Percentiles rank a stretch among this genome's conserved stretches.
These are phyloP conservation scores for Sinhomidia bicolor DNA, from an alignment of 2,888 invertebrate species.

Conservation along the genomic window DNA sequence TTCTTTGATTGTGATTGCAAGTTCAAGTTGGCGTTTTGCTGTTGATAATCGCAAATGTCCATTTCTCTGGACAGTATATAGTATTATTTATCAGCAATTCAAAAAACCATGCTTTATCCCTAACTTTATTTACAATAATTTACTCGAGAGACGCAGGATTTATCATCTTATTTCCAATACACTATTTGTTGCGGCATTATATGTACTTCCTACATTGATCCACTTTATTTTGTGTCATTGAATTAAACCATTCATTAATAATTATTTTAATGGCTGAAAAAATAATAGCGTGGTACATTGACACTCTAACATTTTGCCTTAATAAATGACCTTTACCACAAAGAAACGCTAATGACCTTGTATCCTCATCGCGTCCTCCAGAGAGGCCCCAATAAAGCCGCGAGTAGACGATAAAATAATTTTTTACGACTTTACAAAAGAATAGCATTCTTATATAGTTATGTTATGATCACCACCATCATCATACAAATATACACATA, in stretches of 20 bases:
- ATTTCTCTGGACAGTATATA: background rate
- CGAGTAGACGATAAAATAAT: background rate
- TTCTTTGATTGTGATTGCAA: background rate
- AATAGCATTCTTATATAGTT: background rate
- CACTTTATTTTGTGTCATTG: too few species aligned
- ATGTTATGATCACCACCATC: background rate
- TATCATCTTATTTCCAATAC: too few species aligned
- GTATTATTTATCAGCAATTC: background rate
- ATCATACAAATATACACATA: background rate
- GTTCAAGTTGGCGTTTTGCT: background rate
- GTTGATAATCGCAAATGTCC: background rate
- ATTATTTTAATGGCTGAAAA: too few species aligned
- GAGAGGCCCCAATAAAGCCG: background rate
- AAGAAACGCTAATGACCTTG: conserved; percentile 23
- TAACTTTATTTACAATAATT: too few species aligned
- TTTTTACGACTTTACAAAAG: background rate
- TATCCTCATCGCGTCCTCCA: background rate
- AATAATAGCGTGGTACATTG: background rate
- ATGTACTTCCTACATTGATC: too few species aligned
- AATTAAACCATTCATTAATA: too few species aligned
- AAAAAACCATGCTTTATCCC: too few species aligned
- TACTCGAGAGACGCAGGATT: too few species aligned
- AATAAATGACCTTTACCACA: background rate
- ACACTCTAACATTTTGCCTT: background rate
- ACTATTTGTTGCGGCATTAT: too few species aligned